A percentile compares a stretch with the other conserved stretches of the same genome.
Conservation (phyloP, 2,797 vertebrate species). For the Urosaurus nigricauda region DNA sequence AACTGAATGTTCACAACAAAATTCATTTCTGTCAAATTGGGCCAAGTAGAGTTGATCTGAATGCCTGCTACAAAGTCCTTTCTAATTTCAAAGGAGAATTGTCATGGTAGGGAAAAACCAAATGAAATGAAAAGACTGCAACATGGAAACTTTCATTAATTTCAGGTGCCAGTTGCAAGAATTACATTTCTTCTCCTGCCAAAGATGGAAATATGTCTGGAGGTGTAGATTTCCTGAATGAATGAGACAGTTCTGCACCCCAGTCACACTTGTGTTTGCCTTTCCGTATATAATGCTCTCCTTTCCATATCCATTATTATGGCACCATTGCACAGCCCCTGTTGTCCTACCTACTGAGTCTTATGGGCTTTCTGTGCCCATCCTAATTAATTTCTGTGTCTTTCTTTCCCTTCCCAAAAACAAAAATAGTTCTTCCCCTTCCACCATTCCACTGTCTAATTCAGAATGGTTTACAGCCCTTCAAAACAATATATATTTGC, state of each 20-base stretch:
- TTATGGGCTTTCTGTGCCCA: not conserved
- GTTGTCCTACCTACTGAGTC: not conserved
- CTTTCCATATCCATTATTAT: not conserved
- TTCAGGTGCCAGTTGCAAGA: not conserved
- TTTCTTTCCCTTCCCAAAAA: not conserved
- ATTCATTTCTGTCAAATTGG: conserved; percentile 24
- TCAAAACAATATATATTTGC: too few species aligned
- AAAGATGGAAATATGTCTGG: not conserved
- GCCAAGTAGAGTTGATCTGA: conserved; percentile 1
- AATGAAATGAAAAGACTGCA: conserved; percentile 1
- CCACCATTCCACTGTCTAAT: not conserved
- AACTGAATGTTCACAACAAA: conserved; percentile 30
- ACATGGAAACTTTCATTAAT: conserved; percentile 13
- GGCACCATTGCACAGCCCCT: not conserved
- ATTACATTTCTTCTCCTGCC: not conserved
- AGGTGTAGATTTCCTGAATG: not conserved
- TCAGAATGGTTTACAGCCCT: not conserved
- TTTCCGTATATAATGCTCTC: not conserved
- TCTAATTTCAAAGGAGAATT: conserved; percentile 20
- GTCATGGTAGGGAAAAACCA: not conserved
- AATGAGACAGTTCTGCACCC: not conserved
- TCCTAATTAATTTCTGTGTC: not conserved
- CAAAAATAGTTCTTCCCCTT: not conserved
- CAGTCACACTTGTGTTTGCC: not conserved
- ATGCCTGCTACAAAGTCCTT: not conserved